These are phyloP conservation scores for Drosophila paramelanica DNA, from an alignment of 2,888 invertebrate genomes.

Conservation along the genomic window DNA sequence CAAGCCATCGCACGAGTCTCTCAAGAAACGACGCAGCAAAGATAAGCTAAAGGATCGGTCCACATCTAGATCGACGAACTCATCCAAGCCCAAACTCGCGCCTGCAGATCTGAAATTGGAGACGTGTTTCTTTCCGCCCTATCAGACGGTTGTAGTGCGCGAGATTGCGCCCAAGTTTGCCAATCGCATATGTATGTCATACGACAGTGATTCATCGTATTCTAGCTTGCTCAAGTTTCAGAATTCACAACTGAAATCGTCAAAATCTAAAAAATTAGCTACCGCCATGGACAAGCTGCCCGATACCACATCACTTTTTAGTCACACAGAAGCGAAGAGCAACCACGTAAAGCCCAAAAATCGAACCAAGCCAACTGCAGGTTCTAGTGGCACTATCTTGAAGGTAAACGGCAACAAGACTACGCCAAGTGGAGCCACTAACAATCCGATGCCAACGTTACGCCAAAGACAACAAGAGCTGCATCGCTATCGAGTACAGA, in stretches of 20 bases:
- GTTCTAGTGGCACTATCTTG: constrained; percentile 4
- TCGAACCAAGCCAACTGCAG: constrained; percentile 16
- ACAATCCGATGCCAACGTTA: constrained; percentile 33
- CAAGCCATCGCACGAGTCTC: constrained; percentile 67
- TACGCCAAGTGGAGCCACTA: constrained; percentile 12
- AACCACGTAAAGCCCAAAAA: constrained; percentile 23
- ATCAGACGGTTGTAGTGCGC: constrained; percentile 66
- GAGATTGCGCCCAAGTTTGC: constrained; percentile 67
- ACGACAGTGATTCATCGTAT: constrained; percentile 58
- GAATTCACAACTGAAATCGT: constrained; percentile 29
- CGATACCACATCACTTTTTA: constrained; percentile 8
- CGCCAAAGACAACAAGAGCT: constrained; percentile 74
- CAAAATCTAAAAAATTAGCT: constrained; percentile 3
- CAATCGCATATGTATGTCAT: constrained; percentile 32
- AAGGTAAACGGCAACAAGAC: constrained; percentile 8
- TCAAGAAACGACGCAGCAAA: constrained; percentile 45
- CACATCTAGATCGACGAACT: constrained; percentile 2
- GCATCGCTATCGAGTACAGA: constrained; percentile 71
- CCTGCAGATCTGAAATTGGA: constrained; percentile 52
- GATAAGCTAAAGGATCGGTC: constrained; percentile 14
- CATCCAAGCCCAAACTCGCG: constrained; percentile 3
- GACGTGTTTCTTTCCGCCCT: constrained; percentile 62
- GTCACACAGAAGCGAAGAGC: constrained; percentile 7
- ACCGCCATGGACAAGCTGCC: not conserved
- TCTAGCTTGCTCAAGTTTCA: constrained; percentile 46